A percentile compares a stretch with the other conserved stretches of the same genome.
phyloP scores from a whole-genome alignment of 2,888 invertebrate genomes.

The Thereva nobilitata region DNA sequence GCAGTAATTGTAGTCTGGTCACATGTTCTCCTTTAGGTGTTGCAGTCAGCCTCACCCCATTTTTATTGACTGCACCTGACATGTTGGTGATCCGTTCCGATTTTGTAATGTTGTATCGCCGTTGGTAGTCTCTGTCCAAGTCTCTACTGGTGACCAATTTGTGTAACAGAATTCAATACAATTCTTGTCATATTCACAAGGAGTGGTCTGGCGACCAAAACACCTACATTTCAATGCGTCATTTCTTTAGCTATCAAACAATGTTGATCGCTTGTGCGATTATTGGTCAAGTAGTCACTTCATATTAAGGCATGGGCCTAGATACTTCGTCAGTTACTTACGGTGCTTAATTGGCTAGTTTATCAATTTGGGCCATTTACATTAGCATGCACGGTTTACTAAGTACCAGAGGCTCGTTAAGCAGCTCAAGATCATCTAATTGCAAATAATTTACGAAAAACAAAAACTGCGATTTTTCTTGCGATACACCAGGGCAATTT shows the following conservation, averaged over 20 bases:
- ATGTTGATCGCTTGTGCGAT: slow-evolving; percentile 2
- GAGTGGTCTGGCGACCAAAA: slow-evolving; percentile 12
- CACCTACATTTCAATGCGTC: background rate
- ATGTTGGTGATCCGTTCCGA: no score
- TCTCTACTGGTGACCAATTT: slow-evolving; percentile 10
- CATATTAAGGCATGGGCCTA: slow-evolving; percentile 5
- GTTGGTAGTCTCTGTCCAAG: no score
- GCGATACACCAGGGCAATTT: background rate
- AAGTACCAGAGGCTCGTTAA: background rate
- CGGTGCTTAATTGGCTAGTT: no score
- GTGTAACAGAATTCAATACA: slow-evolving; percentile 1
- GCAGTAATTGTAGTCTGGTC: slow-evolving; percentile 16
- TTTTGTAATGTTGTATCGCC: no score
- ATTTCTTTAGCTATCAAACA: slow-evolving; percentile 4
- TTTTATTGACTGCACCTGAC: background rate
- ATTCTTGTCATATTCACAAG: slow-evolving; percentile 5
- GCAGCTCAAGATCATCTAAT: slow-evolving; percentile 18
- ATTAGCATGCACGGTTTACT: slow-evolving; percentile 3
- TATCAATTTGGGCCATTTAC: no score
- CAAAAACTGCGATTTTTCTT: no score
- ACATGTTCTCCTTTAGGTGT: background rate
- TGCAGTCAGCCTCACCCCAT: slow-evolving; percentile 21
- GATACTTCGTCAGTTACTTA: background rate
- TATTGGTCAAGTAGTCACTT: slow-evolving; percentile 3
- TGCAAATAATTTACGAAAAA: no score